Conservation (phyloP, 92 coral and sea anemone species). For the Palythoa caribaeorum region DNA sequence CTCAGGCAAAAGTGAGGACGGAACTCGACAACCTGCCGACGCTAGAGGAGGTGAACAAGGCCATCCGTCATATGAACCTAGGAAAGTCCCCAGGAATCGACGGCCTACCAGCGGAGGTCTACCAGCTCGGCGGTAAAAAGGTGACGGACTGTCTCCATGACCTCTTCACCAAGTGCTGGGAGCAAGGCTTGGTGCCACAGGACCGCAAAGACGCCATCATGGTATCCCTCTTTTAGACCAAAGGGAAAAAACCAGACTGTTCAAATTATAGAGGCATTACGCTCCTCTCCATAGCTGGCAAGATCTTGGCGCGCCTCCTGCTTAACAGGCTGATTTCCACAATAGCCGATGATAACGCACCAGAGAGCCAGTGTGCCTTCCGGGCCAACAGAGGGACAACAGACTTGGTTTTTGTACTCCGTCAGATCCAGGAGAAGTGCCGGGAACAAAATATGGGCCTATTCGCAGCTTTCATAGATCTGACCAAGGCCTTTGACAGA, state of each 20-base stretch:
- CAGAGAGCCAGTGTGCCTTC: slow-evolving; percentile 48
- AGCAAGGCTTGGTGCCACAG: slow-evolving; percentile 44
- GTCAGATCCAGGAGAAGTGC: neutral
- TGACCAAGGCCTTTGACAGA: slow-evolving; percentile 31
- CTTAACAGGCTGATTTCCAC: slow-evolving; percentile 30
- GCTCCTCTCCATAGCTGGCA: slow-evolving; percentile 41
- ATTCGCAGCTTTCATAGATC: slow-evolving; percentile 29
- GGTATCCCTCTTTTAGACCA: slow-evolving; percentile 38
- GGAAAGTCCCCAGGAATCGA: slow-evolving; percentile 28
- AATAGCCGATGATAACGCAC: slow-evolving; percentile 33
- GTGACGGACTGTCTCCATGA: slow-evolving; percentile 17
- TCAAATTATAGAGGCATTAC: slow-evolving; percentile 46
- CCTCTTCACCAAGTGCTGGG: slow-evolving; percentile 2
- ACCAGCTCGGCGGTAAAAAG: slow-evolving; percentile 21
- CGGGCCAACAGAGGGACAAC: slow-evolving; percentile 55
- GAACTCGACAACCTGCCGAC: slow-evolving; percentile 10
- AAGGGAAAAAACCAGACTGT: slow-evolving; percentile 31
- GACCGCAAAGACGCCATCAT: slow-evolving; percentile 54
- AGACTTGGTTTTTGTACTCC: slow-evolving; percentile 58
- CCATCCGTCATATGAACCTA: slow-evolving; percentile 23
- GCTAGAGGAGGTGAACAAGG: slow-evolving; percentile 25
- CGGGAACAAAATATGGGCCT: slow-evolving; percentile 27
- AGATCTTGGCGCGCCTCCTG: slow-evolving; percentile 26
- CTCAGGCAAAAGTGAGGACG: neutral
- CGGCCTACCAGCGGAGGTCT: slow-evolving; percentile 25